phyloP scores from a whole-genome alignment of 2,888 invertebrate species.

The Charanyca ferruginea region DNA sequence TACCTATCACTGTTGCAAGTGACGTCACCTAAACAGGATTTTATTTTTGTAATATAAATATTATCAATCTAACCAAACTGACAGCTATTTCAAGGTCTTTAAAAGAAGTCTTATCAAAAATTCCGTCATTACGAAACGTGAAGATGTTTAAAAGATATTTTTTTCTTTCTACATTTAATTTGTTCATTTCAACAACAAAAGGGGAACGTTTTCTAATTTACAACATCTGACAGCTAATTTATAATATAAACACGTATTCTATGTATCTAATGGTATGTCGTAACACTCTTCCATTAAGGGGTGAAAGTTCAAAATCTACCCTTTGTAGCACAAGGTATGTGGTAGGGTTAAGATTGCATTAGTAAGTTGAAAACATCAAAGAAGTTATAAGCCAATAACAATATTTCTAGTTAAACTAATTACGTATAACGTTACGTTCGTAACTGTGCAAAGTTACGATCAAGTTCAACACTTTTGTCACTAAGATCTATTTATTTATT shows the following conservation, averaged over 20 bases:
- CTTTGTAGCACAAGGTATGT: slow-evolving; percentile 37
- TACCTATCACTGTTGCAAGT: not conserved
- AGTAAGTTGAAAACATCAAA: slow-evolving; percentile 55
- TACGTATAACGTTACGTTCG: not conserved
- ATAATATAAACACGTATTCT: slow-evolving; percentile 60
- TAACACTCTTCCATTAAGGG: slow-evolving; percentile 49
- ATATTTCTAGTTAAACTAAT: slow-evolving; percentile 31
- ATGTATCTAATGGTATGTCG: slow-evolving; percentile 54
- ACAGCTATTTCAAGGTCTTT: too few relatives aligned
- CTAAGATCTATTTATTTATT: not conserved
- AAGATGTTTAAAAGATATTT: not conserved
- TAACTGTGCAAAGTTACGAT: not conserved
- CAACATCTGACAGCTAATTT: slow-evolving; percentile 55
- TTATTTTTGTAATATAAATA: too few relatives aligned
- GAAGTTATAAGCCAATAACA: slow-evolving; percentile 27
- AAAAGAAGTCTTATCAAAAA: not conserved
- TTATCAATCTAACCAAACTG: too few relatives aligned
- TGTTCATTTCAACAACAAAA: slow-evolving; percentile 24
- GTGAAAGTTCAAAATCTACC: slow-evolving; percentile 49
- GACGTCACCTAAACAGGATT: too few relatives aligned
- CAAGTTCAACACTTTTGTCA: not conserved
- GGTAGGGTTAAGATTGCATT: slow-evolving; percentile 49
- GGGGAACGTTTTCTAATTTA: slow-evolving; percentile 39
- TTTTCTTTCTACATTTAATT: slow-evolving; percentile 4
- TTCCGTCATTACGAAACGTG: not conserved